Conservation (phyloP, 1,140 invertebrate species). For the Atta texana region DNA sequence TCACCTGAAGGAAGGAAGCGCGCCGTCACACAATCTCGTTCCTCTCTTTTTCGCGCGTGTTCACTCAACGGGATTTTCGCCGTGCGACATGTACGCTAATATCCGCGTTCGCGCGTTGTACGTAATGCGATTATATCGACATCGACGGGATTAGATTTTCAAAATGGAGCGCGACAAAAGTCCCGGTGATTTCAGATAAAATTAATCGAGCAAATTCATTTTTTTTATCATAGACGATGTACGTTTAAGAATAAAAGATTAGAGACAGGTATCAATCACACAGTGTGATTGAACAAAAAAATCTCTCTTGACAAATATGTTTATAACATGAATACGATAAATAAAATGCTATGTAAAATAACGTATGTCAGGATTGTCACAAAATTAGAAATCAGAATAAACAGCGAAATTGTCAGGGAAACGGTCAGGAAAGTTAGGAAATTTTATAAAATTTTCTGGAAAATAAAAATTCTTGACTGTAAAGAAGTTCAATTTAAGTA, state of each 20-base stretch:
- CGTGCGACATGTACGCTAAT: not conserved
- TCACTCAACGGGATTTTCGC: constrained; percentile 19
- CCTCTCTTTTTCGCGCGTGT: not conserved
- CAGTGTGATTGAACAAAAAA: not conserved
- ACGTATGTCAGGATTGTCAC: too few relatives aligned
- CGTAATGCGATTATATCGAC: constrained; percentile 1
- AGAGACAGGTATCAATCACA: not conserved
- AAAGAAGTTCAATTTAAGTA: too few relatives aligned
- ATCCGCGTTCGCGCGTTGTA: not conserved
- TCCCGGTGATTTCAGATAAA: not conserved
- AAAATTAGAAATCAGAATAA: too few relatives aligned
- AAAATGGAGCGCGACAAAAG: not conserved
- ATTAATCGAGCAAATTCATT: not conserved
- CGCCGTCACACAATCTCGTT: not conserved
- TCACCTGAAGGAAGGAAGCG: constrained; percentile 83
- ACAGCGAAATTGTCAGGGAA: too few relatives aligned
- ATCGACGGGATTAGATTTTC: constrained; percentile 6
- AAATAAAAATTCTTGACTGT: too few relatives aligned
- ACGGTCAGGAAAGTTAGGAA: too few relatives aligned
- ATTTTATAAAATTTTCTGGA: too few relatives aligned
- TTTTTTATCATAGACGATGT: not conserved
- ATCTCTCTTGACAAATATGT: too few relatives aligned
- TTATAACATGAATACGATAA: too few relatives aligned
- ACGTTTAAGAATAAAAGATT: not conserved
- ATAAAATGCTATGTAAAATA: too few relatives aligned